Percentiles rank a stretch among this genome's conserved stretches.
Conservation (phyloP, 2,888 invertebrate genomes). For the Achlya flavicornis region DNA sequence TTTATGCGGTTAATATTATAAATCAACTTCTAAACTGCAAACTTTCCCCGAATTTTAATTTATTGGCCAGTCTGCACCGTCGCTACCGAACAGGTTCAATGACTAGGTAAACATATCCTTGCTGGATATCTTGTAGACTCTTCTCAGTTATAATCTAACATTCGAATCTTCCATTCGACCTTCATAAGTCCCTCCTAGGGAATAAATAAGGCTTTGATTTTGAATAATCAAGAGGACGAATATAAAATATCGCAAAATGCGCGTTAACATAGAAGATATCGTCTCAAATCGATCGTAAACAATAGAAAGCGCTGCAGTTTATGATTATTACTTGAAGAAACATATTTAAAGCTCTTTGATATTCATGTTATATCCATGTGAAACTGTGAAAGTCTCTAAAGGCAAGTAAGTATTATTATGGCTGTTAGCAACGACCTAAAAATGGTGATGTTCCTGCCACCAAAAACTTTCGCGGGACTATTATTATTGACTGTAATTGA, state of each 20-base stretch:
- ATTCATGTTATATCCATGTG: not conserved
- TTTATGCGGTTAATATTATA: not conserved
- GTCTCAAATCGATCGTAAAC: not conserved
- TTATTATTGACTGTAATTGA: not conserved
- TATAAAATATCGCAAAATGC: too few relatives aligned
- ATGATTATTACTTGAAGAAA: slow-evolving; percentile 1
- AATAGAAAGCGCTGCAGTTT: not conserved
- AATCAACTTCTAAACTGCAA: not conserved
- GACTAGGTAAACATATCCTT: not conserved
- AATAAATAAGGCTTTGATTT: too few relatives aligned
- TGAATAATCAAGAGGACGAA: too few relatives aligned
- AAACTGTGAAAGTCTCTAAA: slow-evolving; percentile 5
- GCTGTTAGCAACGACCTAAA: not conserved
- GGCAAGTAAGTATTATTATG: not conserved
- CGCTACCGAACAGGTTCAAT: not conserved
- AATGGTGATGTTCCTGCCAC: not conserved
- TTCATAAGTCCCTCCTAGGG: too few relatives aligned
- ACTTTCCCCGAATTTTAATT: not conserved
- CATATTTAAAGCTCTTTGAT: not conserved
- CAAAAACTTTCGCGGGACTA: not conserved
- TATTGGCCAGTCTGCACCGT: not conserved
- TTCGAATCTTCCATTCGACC: too few relatives aligned
- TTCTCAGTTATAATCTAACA: too few relatives aligned
- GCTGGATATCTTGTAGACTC: too few relatives aligned
- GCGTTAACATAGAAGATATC: not conserved